Evolutionary conservation across 2,113 vertebrate species (phyloP).

Genomic region (Echinops telfairi): DNA sequence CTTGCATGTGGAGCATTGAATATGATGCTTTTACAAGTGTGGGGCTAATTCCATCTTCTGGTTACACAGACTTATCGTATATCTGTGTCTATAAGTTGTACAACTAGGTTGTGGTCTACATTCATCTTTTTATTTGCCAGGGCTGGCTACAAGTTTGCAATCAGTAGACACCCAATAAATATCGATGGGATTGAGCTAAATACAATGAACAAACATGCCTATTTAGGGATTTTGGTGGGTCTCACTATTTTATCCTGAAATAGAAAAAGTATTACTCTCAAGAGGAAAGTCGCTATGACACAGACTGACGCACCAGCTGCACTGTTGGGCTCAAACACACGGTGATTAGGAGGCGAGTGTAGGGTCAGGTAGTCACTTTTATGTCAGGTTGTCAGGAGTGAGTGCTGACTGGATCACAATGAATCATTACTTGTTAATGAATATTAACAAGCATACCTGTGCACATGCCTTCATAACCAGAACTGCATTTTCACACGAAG

Average conservation of each 20-base stretch:
- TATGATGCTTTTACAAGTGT: too few species aligned
- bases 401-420: not conserved
- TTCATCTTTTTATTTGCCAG: conserved; percentile 4
- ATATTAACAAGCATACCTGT: not conserved
- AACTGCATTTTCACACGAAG: not conserved
- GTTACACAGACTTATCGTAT: not conserved
- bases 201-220: conserved; percentile 28
- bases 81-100: too few species aligned
- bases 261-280: not conserved
- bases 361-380: not conserved
- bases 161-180: not conserved
- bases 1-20: too few species aligned
- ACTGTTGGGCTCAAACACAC: not conserved
- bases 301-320: not conserved
- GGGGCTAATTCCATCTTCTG: too few species aligned
- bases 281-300: not conserved
- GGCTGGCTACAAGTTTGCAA: not conserved
- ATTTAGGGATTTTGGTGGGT: not conserved
- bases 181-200: conserved; percentile 9
- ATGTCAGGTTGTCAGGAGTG: not conserved
- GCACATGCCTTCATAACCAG: not conserved
- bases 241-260: conserved; percentile 13
- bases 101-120: not conserved
- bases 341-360: not conserved
- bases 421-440: not conserved